A percentile compares a stretch with the other conserved stretches of the same genome.
Conservation (phyloP, 1,140 invertebrate species). For the Zaprionus lachaisei region DNA sequence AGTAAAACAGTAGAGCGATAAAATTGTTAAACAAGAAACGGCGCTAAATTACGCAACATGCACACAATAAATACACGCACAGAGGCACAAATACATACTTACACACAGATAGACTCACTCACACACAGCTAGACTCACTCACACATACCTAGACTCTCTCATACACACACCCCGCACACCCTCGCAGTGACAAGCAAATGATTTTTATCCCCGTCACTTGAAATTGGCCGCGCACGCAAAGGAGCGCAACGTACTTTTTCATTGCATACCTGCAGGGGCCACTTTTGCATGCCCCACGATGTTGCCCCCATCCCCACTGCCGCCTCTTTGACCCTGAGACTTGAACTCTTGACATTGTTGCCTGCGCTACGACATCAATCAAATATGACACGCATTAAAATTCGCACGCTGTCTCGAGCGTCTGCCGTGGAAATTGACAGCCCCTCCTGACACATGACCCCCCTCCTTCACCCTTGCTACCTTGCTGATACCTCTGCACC, state of each 20-base stretch:
- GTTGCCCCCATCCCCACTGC: too few species aligned
- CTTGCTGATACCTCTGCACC: too few species aligned
- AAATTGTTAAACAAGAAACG: conserved; percentile 75
- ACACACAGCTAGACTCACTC: background rate
- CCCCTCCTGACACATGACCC: conserved; percentile 1
- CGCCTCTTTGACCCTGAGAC: conserved; percentile 48
- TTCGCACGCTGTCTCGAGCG: conserved; percentile 47
- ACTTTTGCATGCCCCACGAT: conserved; percentile 29
- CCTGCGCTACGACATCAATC: conserved; percentile 68
- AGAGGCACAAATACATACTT: background rate
- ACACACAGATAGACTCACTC: background rate
- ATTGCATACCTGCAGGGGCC: conserved; percentile 78
- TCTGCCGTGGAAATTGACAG: conserved; percentile 53
- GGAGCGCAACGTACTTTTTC: conserved; percentile 65
- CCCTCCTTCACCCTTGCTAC: background rate
- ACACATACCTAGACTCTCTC: background rate
- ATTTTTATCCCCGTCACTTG: conserved; percentile 31
- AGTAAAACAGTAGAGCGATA: conserved; percentile 22
- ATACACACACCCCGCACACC: background rate
- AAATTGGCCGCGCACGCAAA: conserved; percentile 26
- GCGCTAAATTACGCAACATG: conserved; percentile 71
- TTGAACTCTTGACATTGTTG: conserved; percentile 81
- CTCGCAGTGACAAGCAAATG: conserved; percentile 40
- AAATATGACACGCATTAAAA: conserved; percentile 83
- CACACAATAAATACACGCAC: conserved; percentile 40